Conservation (phyloP, 1,140 invertebrate genomes). For the Bombyx mori region ASM3026992v2 NC_085127.1:4515001-4515500, state of each 20-base stretch:
- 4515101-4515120: conserved; percentile 91
- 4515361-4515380: no score
- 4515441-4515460: no score
- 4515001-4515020: conserved; percentile 51
- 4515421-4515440: no score
- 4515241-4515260: conserved; percentile 46
- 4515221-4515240: conserved; percentile 76
- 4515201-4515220: conserved; percentile 95
- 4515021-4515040: conserved; percentile 36
- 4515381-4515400: no score
- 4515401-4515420: no score
- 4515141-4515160: conserved; percentile 80
- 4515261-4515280: conserved; percentile 55
- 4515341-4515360: no score
- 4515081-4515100: conserved; percentile 90
- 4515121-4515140: conserved; percentile 95
- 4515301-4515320: no score
- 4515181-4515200: conserved; percentile 93
- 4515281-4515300: conserved; percentile 36
- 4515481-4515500: no score
- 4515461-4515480: no score
- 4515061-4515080: conserved; percentile 91
- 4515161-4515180: conserved; percentile 88
- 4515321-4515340: no score
- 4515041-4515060: conserved; percentile 79